These are phyloP conservation scores for Pediacus dermestoides DNA, from an alignment of 2,888 invertebrate species.

Conservation along the genomic window DNA sequence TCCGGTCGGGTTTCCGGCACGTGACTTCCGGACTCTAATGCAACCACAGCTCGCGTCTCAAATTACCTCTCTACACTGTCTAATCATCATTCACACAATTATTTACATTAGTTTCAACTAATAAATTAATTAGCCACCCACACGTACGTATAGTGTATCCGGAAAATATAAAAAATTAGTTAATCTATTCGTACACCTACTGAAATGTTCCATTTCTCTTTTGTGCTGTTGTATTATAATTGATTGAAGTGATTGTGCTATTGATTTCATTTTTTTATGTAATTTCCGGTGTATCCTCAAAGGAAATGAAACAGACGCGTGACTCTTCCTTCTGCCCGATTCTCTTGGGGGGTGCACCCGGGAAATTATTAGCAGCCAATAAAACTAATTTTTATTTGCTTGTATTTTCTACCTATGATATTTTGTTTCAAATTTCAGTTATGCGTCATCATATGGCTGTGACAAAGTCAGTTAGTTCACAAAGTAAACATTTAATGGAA, in stretches of 20 bases:
- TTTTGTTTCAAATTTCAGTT: no score
- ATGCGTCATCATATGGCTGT: no score
- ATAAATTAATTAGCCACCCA: no score
- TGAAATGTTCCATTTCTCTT: no score
- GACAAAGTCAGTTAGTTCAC: no score
- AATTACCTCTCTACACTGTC: constrained; percentile 22
- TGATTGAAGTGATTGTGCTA: constrained; percentile 15
- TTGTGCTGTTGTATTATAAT: no score
- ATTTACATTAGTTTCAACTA: no score
- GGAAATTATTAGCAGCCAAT: constrained; percentile 14
- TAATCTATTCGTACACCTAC: no score
- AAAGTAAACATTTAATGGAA: no score
- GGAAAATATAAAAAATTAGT: no score
- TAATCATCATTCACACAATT: constrained; percentile 3
- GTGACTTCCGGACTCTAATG: constrained; percentile 31
- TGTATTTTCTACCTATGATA: no score
- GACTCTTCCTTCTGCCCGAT: constrained; percentile 20
- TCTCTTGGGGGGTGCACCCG: constrained; percentile 19
- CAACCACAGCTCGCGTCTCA: constrained; percentile 28
- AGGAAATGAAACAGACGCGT: constrained; percentile 33
- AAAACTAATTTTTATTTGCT: constrained; percentile 20
- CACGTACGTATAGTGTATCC: no score
- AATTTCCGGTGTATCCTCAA: constrained; percentile 35
- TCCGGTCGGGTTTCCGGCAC: constrained; percentile 40
- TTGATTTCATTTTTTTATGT: constrained; percentile 32